phyloP scores from a whole-genome alignment of 2,113 vertebrate species.

The Scomber japonicus region DNA sequence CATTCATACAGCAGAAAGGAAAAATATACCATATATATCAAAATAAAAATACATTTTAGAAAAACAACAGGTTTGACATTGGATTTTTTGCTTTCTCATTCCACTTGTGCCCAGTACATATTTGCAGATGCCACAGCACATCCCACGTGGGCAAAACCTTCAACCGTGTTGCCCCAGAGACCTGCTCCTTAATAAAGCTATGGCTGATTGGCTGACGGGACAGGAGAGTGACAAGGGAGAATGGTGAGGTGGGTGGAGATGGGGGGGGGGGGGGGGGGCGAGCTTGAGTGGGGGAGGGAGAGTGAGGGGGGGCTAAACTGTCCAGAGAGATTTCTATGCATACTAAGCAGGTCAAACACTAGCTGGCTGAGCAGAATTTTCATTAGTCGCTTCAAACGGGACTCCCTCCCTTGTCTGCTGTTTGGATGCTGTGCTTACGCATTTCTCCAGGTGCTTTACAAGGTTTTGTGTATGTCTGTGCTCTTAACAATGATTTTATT shows the following conservation, averaged over 20 bases:
- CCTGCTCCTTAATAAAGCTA: slow-evolving; percentile 66
- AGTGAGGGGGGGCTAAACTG: slow-evolving; percentile 36
- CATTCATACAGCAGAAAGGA: not conserved
- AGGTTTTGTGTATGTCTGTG: slow-evolving; percentile 15
- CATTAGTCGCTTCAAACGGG: slow-evolving; percentile 63
- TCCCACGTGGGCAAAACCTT: slow-evolving; percentile 68
- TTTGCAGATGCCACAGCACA: slow-evolving; percentile 34
- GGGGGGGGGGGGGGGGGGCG: slow-evolving; percentile 18
- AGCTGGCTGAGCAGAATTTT: slow-evolving; percentile 50
- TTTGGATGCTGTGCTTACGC: slow-evolving; percentile 53
- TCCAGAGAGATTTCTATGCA: slow-evolving; percentile 65
- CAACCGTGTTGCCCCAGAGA: slow-evolving; percentile 69
- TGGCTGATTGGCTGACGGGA: slow-evolving; percentile 58
- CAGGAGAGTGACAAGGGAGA: slow-evolving; percentile 46
- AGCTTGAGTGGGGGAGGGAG: slow-evolving; percentile 22
- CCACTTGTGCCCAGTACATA: not conserved
- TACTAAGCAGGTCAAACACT: slow-evolving; percentile 63
- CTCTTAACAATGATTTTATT: slow-evolving; percentile 8
- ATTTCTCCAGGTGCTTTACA: slow-evolving; percentile 57
- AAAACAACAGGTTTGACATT: not conserved
- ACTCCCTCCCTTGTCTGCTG: slow-evolving; percentile 52
- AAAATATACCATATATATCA: not conserved
- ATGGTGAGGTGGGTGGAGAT: too few species aligned
- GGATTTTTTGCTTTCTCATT: slow-evolving; percentile 1
- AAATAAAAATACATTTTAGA: not conserved